Conservation (phyloP, 2,888 invertebrate genomes). For the Drosophila formosana region DNA sequence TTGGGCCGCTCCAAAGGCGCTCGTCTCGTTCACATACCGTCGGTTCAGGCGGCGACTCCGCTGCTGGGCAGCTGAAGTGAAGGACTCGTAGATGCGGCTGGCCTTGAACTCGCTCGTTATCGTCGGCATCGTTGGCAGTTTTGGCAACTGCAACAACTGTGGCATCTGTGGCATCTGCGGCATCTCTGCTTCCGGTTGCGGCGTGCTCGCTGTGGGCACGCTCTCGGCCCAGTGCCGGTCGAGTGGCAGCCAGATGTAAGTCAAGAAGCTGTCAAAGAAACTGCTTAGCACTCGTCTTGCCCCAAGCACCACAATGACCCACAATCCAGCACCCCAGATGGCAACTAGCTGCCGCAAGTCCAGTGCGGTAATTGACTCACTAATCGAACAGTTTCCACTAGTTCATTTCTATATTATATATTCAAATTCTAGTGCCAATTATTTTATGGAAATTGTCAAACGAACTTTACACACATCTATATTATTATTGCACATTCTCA, state of each 20-base stretch:
- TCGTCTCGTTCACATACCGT: conserved; percentile 46
- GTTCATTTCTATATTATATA: background rate
- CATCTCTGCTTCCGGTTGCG: conserved; percentile 2
- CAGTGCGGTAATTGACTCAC: background rate
- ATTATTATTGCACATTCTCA: no score
- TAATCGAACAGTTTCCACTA: background rate
- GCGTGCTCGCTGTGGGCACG: conserved; percentile 14
- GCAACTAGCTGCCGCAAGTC: background rate
- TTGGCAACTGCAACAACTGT: background rate
- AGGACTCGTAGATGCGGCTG: conserved; percentile 82
- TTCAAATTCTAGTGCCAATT: no score
- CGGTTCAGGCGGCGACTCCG: conserved; percentile 38
- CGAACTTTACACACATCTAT: no score
- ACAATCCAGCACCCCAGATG: background rate
- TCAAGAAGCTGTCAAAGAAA: conserved; percentile 35
- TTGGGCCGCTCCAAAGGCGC: background rate
- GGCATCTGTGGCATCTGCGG: background rate
- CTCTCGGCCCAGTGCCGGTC: conserved; percentile 35
- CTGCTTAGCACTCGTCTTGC: background rate
- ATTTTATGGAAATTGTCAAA: no score
- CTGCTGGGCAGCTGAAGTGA: conserved; percentile 63
- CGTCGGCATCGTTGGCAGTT: conserved; percentile 49
- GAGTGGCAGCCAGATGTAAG: conserved; percentile 31
- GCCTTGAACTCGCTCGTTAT: conserved; percentile 78
- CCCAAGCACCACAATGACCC: background rate